Evolutionary conservation across 2,113 vertebrate species (phyloP).

Genomic region (Hystrix brachyura): DNA sequence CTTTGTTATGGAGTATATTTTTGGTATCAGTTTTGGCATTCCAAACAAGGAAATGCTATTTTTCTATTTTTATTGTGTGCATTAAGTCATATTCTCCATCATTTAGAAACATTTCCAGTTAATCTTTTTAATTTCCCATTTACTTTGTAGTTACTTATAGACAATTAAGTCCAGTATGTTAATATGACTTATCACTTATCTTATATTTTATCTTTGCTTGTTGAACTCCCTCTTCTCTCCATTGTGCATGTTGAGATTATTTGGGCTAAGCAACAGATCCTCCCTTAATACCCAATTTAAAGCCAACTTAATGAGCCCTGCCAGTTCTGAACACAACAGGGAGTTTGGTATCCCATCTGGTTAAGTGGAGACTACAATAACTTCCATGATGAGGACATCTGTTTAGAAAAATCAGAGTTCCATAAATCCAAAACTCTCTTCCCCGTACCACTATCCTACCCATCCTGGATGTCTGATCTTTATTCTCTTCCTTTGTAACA

Average conservation of each 20-base stretch:
- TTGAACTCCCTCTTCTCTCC: slow-evolving; percentile 81
- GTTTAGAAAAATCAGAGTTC: slow-evolving; percentile 80
- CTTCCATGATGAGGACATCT: slow-evolving; percentile 82
- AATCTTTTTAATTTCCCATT: slow-evolving; percentile 86
- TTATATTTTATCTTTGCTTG: slow-evolving; percentile 74
- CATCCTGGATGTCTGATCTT: not conserved
- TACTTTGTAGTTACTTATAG: slow-evolving; percentile 85
- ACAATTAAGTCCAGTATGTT: slow-evolving; percentile 85
- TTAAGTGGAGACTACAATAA: slow-evolving; percentile 84
- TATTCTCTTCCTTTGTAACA: not conserved
- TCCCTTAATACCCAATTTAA: slow-evolving; percentile 84
- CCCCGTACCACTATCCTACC: not conserved
- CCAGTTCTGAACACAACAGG: slow-evolving; percentile 82
- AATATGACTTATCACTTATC: slow-evolving; percentile 83
- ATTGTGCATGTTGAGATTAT: slow-evolving; percentile 85
- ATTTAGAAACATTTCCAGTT: slow-evolving; percentile 81
- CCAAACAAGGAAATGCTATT: slow-evolving; percentile 55
- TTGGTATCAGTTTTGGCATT: slow-evolving; percentile 44
- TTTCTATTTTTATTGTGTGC: slow-evolving; percentile 60
- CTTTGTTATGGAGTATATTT: slow-evolving; percentile 55
- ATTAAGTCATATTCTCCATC: slow-evolving; percentile 72
- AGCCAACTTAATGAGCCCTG: slow-evolving; percentile 85
- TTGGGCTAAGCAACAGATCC: slow-evolving; percentile 85
- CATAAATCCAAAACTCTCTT: slow-evolving; percentile 66
- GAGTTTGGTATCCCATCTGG: slow-evolving; percentile 85